Evolutionary conservation across 2,113 vertebrate species (phyloP).

Genomic region (Cottus gobio): DNA sequence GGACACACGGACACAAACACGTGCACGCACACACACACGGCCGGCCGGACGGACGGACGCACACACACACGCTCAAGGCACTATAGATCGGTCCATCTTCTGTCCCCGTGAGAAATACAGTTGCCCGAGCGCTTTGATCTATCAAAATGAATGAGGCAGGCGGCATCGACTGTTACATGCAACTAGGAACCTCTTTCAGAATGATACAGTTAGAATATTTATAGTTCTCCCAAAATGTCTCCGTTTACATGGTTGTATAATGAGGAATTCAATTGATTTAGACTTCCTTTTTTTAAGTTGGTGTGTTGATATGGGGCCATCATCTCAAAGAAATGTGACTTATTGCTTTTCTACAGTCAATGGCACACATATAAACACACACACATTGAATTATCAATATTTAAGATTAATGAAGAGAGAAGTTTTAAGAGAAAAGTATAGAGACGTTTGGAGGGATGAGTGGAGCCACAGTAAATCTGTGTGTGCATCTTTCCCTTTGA

Average conservation of each 20-base stretch:
- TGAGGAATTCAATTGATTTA: constrained; percentile 67
- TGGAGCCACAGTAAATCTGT: constrained; percentile 37
- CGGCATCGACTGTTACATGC: constrained; percentile 57
- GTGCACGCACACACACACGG: background rate
- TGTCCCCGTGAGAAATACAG: constrained; percentile 52
- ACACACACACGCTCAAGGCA: constrained; percentile 9
- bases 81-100: constrained; percentile 56
- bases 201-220: constrained; percentile 62
- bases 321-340: constrained; percentile 27
- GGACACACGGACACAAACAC: background rate
- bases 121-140: constrained; percentile 72
- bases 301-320: constrained; percentile 6
- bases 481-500: constrained; percentile 23
- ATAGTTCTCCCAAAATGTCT: constrained; percentile 61
- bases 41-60: too few relatives aligned
- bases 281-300: constrained; percentile 43
- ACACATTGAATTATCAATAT: constrained; percentile 18
- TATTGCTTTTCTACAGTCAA: constrained; percentile 32
- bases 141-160: constrained; percentile 70
- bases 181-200: constrained; percentile 54
- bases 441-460: constrained; percentile 45
- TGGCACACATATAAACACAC: background rate
- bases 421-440: constrained; percentile 46
- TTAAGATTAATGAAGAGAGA: constrained; percentile 45
- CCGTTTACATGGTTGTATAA: constrained; percentile 50